Base-by-base conservation (phyloP, 1,140 invertebrate genomes). In the Lysiphlebus fabarum region DNA sequence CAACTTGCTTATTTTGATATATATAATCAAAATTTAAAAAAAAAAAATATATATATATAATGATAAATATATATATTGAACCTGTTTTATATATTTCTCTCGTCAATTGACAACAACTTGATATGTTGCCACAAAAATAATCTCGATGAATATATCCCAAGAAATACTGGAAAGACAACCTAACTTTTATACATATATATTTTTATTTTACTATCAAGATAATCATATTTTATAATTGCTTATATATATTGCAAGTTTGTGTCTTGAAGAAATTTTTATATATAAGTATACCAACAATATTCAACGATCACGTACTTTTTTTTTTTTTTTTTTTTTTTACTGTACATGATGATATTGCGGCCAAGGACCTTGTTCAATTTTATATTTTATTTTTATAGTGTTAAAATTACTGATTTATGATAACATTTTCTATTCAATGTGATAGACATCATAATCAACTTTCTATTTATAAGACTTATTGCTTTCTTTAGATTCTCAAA, bases 1-100 rank as follows among this genome's bases (percentile, higher is more conserved):
- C 33, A 37, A 5, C 26, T 38, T 10, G 17, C 17, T 26, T 26
- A 26, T 26, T 26, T 4, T 26, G 17, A 26, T 26, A 68, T 59
- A 45, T 62, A 42, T 57, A 70, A 70, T 70, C 70, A 68, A 67
- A 65, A 70, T 67, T 62, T 51, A 53, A 53, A 61, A 67, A 69
- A 68, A 70, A 66, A 51, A 11, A 1, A 2, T 2, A 26, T 26
- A 26, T 26, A 26, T 26, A 17, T 17, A 17, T n/a, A n/a, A n/a
- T n/a, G n/a, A n/a, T n/a, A n/a, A n/a, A n/a, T n/a, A n/a, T 17
- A 26, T 26, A 26, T 26, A 26, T 26, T 26, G 17, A 26, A 26
- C 17, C 17, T 26, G 17, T 26, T 26, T 26, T 26, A 26, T 26
- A 26, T 26, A 26, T 26, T 63, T 63, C 49, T 48, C 47, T 26